phyloP scores from a whole-genome alignment of 2,797 vertebrate species.

The Bothrops alternatus region DNA sequence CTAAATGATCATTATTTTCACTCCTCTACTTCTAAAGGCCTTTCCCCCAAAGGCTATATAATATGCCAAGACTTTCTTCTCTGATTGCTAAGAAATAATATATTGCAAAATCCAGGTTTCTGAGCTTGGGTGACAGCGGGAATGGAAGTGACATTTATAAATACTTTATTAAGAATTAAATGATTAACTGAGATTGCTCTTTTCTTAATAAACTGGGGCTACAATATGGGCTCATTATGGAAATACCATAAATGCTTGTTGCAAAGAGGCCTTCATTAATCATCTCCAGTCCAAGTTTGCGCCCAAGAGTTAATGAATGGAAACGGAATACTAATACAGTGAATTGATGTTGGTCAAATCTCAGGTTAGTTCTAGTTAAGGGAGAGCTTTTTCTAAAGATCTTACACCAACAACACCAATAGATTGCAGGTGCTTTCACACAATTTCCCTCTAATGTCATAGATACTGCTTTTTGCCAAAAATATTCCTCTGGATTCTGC shows the following conservation, averaged over 20 bases:
- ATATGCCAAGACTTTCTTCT: not conserved
- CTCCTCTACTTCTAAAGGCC: not conserved
- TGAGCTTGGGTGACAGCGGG: not conserved
- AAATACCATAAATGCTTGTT: not conserved
- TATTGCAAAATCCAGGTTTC: conserved; percentile 10
- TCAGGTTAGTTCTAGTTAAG: not conserved
- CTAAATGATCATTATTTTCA: not conserved
- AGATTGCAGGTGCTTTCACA: not conserved
- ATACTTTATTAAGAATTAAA: conserved; percentile 41
- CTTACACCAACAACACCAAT: not conserved
- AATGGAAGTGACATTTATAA: conserved; percentile 39
- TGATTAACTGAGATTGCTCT: conserved; percentile 35
- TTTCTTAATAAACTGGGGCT: conserved; percentile 27
- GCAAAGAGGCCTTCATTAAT: not conserved
- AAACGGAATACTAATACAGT: not conserved
- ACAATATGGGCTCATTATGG: conserved; percentile 7
- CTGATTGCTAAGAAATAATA: conserved; percentile 9
- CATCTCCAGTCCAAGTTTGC: not conserved
- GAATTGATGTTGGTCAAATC: not conserved
- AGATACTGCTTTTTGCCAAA: not conserved
- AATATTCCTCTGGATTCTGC: not conserved
- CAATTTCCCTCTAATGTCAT: not conserved
- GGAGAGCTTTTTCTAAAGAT: not conserved
- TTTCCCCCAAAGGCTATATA: not conserved
- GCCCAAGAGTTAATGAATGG: not conserved